phyloP scores from a whole-genome alignment of 2,888 invertebrate genomes.

The Nomada ruficornis region DNA sequence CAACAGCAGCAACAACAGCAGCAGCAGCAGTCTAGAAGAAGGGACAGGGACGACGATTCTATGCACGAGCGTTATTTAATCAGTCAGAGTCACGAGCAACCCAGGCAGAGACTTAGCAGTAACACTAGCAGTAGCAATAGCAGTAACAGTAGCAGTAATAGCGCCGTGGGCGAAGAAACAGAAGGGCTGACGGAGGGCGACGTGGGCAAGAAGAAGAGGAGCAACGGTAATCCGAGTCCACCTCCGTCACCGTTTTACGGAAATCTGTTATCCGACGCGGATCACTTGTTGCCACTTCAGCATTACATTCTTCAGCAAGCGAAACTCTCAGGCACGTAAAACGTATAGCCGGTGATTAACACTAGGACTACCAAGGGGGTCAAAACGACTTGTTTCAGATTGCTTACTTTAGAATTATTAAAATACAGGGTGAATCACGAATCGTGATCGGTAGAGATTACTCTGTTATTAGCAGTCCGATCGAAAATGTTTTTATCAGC shows the following conservation, averaged over 20 bases:
- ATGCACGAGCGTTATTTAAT: slow-evolving; percentile 92
- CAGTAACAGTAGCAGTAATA: slow-evolving; percentile 78
- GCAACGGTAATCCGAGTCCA: slow-evolving; percentile 82
- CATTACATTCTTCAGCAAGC: slow-evolving; percentile 95
- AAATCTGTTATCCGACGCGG: slow-evolving; percentile 83
- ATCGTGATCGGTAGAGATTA: too few species aligned
- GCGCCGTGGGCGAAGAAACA: slow-evolving; percentile 78
- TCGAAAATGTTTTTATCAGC: too few species aligned
- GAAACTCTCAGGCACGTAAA: slow-evolving; percentile 87
- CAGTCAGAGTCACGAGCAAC: slow-evolving; percentile 80
- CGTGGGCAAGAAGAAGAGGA: slow-evolving; percentile 81
- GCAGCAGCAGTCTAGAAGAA: slow-evolving; percentile 77
- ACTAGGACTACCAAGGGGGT: too few species aligned
- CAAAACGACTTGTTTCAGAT: too few species aligned
- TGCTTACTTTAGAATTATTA: too few species aligned
- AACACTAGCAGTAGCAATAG: slow-evolving; percentile 80
- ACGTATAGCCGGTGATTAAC: background rate
- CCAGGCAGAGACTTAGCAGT: slow-evolving; percentile 81
- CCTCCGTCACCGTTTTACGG: slow-evolving; percentile 82
- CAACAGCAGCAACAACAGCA: slow-evolving; percentile 83
- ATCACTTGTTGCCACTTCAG: slow-evolving; percentile 92
- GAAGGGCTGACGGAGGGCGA: slow-evolving; percentile 75
- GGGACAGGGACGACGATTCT: slow-evolving; percentile 90
- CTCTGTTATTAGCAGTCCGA: too few species aligned
- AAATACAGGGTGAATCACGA: too few species aligned